Evolutionary conservation across 2,113 vertebrate species (phyloP).

Genomic region (Leucoraja erinaceus): DNA sequence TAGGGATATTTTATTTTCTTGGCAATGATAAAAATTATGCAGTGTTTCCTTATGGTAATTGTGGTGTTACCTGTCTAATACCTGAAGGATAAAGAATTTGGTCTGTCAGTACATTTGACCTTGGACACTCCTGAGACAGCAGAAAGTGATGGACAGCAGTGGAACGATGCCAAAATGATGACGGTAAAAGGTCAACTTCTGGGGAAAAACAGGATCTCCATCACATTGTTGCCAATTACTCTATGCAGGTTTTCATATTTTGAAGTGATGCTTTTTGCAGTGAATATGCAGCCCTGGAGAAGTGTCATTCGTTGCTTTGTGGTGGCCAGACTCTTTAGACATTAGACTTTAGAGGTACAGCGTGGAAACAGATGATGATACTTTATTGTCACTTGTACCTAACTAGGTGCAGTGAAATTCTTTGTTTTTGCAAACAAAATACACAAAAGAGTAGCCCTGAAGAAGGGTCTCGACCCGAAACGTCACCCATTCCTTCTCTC

Average conservation of each 20-base stretch:
- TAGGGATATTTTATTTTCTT: slow-evolving; percentile 6
- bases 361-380: too few species aligned
- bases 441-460: too few species aligned
- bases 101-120: neutral
- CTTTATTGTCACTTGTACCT: too few species aligned
- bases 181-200: neutral
- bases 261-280: neutral
- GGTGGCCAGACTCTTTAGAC: too few species aligned
- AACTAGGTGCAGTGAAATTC: too few species aligned
- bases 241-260: neutral
- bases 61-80: neutral
- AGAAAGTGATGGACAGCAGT: neutral
- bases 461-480: too few species aligned
- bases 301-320: too few species aligned
- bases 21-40: slow-evolving; percentile 10
- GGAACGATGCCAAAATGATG: too few species aligned
- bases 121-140: neutral
- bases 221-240: neutral
- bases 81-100: neutral
- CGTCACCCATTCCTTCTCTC: too few species aligned
- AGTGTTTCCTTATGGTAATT: slow-evolving; percentile 4
- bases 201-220: neutral
- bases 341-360: too few species aligned
- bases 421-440: too few species aligned
- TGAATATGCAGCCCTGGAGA: too few species aligned